Evolutionary conservation across 2,797 vertebrate species (phyloP), one percentile per base, ranked within the genome.

Genomic region (Uromys caudimaculatus): DNA sequence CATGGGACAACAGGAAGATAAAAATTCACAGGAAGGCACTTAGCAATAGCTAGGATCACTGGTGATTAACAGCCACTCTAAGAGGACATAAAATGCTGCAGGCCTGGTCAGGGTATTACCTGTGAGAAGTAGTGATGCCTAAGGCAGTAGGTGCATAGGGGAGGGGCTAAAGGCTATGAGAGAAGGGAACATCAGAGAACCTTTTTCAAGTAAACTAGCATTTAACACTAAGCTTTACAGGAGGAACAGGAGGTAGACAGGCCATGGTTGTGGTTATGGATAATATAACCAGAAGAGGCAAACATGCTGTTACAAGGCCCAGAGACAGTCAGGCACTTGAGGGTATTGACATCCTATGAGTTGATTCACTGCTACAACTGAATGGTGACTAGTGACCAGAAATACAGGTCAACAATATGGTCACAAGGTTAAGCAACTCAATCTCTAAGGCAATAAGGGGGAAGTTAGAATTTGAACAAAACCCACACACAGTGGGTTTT

Each of bases 61-160:
- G 10, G 29, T 44, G 38, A 89, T 17, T 12, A 75, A 41, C 35
- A 69, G 58, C 29, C 77, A 54, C 14, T 71, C 41, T n/a, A 10
- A 62, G 0, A 69, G n/a, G 64, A 71, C 6, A 47, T 14, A 75
- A 76, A 91, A 69, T 38, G 47, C 69, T 3, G 2, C 4, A 71
- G 41, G 35, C 14, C 41, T 16, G 13, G 44, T 35, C 1, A 38
- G 27, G 16, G 2, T 4, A 41, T 23, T 71, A 88, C 47, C 27
- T 27, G n/a, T 23, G 64, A 19, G 3, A 35, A 6, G 1, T 54
- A 81, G 77, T 41, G 89, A 64, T 29, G 24, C 16, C 77, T 21
- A 7, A 1, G 8, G 32, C 19, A 1, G 10, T 3, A 1, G 12
- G 41, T 11, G 16, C 27, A 14, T 0, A 38, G 17, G 13, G 6